Conservation (phyloP, 2,797 vertebrate species). For the Betta splendens region DNA sequence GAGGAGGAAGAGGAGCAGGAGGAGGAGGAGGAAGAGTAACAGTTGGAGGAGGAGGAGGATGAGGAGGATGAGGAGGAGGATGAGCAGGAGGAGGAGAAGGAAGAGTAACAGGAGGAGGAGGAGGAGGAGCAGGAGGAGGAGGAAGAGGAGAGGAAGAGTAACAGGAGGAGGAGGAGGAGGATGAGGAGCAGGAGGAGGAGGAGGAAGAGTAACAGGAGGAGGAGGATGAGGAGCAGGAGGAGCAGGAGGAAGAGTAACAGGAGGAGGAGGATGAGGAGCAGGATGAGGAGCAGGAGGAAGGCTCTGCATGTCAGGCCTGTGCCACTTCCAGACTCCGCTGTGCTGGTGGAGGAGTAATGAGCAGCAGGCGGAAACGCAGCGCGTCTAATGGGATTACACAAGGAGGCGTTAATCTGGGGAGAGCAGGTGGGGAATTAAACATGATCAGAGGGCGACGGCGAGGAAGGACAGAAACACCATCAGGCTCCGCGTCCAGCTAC, state of each 20-base stretch:
- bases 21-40: slow-evolving; percentile 14
- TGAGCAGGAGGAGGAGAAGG: slow-evolving; percentile 13
- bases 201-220: slow-evolving; percentile 12
- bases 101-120: slow-evolving; percentile 7
- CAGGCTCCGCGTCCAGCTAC: too few species aligned
- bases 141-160: slow-evolving; percentile 19
- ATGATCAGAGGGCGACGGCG: slow-evolving; percentile 56
- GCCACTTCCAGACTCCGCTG: slow-evolving; percentile 58
- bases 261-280: neutral
- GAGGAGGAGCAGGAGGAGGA: too few species aligned
- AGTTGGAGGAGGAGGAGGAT: slow-evolving; percentile 5
- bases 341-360: slow-evolving; percentile 62
- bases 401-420: slow-evolving; percentile 73
- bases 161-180: neutral
- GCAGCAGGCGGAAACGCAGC: slow-evolving; percentile 65
- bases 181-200: too few species aligned
- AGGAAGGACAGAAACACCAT: slow-evolving; percentile 32
- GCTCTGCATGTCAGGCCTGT: slow-evolving; percentile 47
- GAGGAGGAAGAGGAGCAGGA: neutral
- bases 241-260: slow-evolving; percentile 11
- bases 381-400: slow-evolving; percentile 77
- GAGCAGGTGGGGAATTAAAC: slow-evolving; percentile 78
- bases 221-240: neutral
- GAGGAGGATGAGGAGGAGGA: too few species aligned
- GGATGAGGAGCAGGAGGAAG: too few species aligned